Evolutionary conservation across 1,140 invertebrate genomes (phyloP).

Genomic region (Aleiodes sp.): DNA sequence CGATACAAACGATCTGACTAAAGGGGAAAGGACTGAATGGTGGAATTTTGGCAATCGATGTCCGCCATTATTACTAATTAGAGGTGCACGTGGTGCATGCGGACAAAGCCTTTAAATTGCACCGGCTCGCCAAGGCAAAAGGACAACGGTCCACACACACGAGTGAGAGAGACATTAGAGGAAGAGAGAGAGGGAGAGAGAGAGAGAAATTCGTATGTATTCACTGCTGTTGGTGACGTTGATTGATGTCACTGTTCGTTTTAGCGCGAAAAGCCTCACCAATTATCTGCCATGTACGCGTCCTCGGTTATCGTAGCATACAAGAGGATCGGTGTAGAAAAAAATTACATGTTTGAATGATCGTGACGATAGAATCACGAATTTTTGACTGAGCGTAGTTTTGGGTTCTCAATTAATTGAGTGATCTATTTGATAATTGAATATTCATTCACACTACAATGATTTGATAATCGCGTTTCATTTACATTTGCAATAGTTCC

Average conservation of each 20-base stretch:
- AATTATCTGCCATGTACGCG: slow-evolving; percentile 1
- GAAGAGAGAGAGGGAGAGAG: slow-evolving; percentile 12
- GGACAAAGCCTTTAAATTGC: slow-evolving; percentile 38
- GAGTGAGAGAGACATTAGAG: not conserved
- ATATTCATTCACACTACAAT: too few relatives aligned
- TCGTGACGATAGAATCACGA: too few relatives aligned
- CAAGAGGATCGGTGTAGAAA: not conserved
- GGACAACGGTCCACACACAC: not conserved
- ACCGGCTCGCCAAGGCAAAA: slow-evolving; percentile 1
- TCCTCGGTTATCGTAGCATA: not conserved
- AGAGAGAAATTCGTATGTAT: slow-evolving; percentile 27
- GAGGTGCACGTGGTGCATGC: slow-evolving; percentile 28
- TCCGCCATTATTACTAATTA: slow-evolving; percentile 39
- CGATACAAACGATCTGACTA: too few relatives aligned
- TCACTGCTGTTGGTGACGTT: slow-evolving; percentile 36
- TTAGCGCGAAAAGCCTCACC: slow-evolving; percentile 19
- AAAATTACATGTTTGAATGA: too few relatives aligned
- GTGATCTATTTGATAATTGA: too few relatives aligned
- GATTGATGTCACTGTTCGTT: slow-evolving; percentile 49
- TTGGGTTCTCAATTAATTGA: too few relatives aligned
- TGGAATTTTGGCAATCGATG: slow-evolving; percentile 40
- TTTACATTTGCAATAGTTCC: too few relatives aligned
- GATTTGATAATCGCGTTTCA: too few relatives aligned
- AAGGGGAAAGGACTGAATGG: too few relatives aligned
- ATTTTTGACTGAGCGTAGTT: too few relatives aligned